These are phyloP conservation scores for Ondatra zibethicus DNA, from an alignment of 2,113 vertebrate genomes.

Conservation along the genomic window DNA sequence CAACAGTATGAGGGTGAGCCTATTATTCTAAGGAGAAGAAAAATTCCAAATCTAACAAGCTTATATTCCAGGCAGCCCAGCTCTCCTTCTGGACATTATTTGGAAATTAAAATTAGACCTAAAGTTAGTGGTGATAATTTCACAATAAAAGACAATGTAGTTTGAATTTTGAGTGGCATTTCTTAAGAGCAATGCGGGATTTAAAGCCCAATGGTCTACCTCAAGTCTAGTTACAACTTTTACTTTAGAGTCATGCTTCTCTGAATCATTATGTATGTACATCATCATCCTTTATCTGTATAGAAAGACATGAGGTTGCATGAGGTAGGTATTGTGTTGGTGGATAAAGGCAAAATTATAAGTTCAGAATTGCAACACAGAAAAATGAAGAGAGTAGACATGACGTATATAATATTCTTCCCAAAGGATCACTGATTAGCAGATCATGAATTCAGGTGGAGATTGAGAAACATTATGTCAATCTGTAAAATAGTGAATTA, in stretches of 20 bases:
- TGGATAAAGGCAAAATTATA: not conserved
- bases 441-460: not conserved
- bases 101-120: conserved; percentile 27
- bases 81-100: not conserved
- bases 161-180: conserved; percentile 31
- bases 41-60: not conserved
- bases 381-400: not conserved
- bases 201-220: not conserved
- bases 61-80: not conserved
- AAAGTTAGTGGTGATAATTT: conserved; percentile 27
- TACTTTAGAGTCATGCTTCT: not conserved
- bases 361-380: not conserved
- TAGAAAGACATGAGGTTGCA: not conserved
- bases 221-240: not conserved
- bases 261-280: not conserved
- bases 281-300: not conserved
- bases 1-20: not conserved
- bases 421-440: not conserved
- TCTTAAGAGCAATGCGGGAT: not conserved
- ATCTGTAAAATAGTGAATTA: not conserved
- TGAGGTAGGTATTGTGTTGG: not conserved
- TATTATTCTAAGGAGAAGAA: conserved; percentile 9
- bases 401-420: not conserved
- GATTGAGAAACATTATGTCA: not conserved
- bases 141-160: not conserved